Conservation (phyloP, 2,888 invertebrate genomes). For the Ceratothoa steindachneri region DNA sequence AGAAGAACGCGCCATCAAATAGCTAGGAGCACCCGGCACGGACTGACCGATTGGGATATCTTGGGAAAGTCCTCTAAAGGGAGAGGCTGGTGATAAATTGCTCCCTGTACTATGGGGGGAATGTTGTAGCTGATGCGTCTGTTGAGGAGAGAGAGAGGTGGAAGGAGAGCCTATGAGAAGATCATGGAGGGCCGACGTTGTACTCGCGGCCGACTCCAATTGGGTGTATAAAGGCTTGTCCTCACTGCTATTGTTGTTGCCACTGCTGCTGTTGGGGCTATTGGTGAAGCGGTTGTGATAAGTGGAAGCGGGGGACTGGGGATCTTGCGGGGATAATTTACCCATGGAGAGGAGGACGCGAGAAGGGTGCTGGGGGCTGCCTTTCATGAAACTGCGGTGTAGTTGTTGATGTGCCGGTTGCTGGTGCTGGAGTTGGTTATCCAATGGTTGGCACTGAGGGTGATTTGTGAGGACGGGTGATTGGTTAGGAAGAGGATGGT, state of each 20-base stretch:
- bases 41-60: slow-evolving; percentile 33
- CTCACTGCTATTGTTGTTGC: background rate
- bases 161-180: slow-evolving; percentile 25
- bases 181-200: slow-evolving; percentile 34
- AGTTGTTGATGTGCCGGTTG: no score
- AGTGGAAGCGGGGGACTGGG: background rate
- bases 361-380: background rate
- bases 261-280: background rate
- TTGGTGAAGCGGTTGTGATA: slow-evolving; percentile 17
- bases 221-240: slow-evolving; percentile 6
- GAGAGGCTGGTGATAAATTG: background rate
- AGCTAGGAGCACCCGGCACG: slow-evolving; percentile 34
- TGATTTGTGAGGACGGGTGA: background rate
- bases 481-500: slow-evolving; percentile 28
- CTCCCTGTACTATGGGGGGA: slow-evolving; percentile 8
- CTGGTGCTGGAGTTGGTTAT: background rate
- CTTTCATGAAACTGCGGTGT: background rate
- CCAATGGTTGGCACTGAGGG: background rate
- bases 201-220: background rate
- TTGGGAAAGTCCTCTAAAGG: slow-evolving; percentile 18
- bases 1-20: slow-evolving; percentile 49
- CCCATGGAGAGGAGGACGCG: background rate
- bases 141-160: slow-evolving; percentile 36
- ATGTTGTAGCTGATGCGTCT: background rate
- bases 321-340: no score